These are phyloP conservation scores for Chromoteleia sp. DNA, from an alignment of 2,888 invertebrate species.

Conservation along the genomic window DNA sequence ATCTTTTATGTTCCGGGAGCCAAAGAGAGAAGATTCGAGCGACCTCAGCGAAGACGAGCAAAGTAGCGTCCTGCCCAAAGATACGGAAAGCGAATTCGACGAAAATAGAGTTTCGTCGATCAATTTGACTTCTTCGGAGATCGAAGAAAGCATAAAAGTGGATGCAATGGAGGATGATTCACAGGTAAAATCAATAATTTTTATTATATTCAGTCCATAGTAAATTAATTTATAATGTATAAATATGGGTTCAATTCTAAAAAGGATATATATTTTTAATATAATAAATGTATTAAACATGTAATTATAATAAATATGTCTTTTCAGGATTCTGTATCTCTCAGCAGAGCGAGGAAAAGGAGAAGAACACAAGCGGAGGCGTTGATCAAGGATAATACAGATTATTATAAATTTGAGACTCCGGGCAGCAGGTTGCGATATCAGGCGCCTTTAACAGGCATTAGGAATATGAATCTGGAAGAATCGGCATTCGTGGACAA, in stretches of 20 bases:
- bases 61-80: slow-evolving; percentile 80
- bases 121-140: slow-evolving; percentile 72
- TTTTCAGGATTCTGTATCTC: slow-evolving; percentile 77
- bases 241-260: no score
- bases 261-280: no score
- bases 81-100: slow-evolving; percentile 80
- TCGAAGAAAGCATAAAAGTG: slow-evolving; percentile 72
- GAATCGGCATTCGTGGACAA: slow-evolving; percentile 1
- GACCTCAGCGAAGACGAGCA: slow-evolving; percentile 85
- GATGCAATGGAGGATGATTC: slow-evolving; percentile 81
- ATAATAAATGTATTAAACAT: no score
- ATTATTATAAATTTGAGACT: slow-evolving; percentile 86
- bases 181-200: slow-evolving; percentile 36
- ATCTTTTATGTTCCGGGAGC: slow-evolving; percentile 92
- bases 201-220: no score
- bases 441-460: slow-evolving; percentile 84
- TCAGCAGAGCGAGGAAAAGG: slow-evolving; percentile 81
- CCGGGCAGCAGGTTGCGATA: slow-evolving; percentile 85
- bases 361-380: slow-evolving; percentile 87
- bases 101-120: slow-evolving; percentile 61
- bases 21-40: slow-evolving; percentile 88
- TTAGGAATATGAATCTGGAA: slow-evolving; percentile 78
- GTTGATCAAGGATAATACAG: slow-evolving; percentile 86
- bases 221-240: no score
- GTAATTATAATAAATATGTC: not conserved